These are phyloP conservation scores for Syritta pipiens DNA, from an alignment of 2,888 invertebrate genomes.

Conservation along the genomic window DNA sequence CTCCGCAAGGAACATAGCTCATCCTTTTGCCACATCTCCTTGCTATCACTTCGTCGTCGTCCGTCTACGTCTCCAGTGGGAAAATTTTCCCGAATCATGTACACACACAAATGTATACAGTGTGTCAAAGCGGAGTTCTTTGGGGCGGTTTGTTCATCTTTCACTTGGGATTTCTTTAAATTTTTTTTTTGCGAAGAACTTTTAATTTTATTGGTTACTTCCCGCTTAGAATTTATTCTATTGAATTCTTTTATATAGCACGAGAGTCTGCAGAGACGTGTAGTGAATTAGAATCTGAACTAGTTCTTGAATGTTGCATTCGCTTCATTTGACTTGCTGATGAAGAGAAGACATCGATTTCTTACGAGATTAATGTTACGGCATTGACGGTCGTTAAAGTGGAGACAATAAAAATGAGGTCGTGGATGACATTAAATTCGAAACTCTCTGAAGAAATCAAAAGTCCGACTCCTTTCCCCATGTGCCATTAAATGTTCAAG, in stretches of 20 bases:
- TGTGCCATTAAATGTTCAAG: constrained; percentile 3
- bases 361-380: constrained; percentile 5
- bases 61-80: constrained; percentile 35
- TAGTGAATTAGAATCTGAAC: neutral
- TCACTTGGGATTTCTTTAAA: too few species aligned
- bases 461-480: neutral
- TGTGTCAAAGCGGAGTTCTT: constrained; percentile 25
- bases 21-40: constrained; percentile 41
- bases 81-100: constrained; percentile 44
- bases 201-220: too few species aligned
- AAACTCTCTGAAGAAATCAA: neutral
- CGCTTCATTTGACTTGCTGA: constrained; percentile 1
- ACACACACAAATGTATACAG: constrained; percentile 38
- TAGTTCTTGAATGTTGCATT: neutral
- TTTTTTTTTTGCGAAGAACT: too few species aligned
- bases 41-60: constrained; percentile 15
- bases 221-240: too few species aligned
- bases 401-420: constrained; percentile 1
- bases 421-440: neutral
- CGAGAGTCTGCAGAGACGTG: neutral
- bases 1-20: constrained; percentile 27
- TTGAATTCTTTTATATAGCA: neutral
- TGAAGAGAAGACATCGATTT: neutral
- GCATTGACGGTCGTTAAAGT: neutral
- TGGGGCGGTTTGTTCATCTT: too few species aligned